A percentile compares a stretch with the other conserved stretches of the same genome.
Conservation (phyloP, 2,888 invertebrate species). For the Calameuta filiformis region DNA sequence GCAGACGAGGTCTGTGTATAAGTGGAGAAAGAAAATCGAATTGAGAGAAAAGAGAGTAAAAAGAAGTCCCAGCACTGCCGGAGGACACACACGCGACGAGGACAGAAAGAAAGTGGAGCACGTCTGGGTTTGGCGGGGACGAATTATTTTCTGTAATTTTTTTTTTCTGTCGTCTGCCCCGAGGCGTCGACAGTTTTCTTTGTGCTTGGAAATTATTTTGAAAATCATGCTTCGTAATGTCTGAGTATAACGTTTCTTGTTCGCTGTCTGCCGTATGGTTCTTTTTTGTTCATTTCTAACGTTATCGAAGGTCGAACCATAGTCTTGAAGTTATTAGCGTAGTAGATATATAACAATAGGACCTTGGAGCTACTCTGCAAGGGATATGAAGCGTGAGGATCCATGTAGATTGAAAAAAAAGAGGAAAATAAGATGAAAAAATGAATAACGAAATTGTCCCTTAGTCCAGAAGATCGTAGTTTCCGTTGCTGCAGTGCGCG, state of each 20-base stretch:
- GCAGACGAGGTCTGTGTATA: not conserved
- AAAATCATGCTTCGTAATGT: not conserved
- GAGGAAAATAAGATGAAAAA: not conserved
- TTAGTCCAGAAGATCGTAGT: not conserved
- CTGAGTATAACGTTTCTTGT: not conserved
- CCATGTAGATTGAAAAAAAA: not conserved
- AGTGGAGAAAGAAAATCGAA: constrained; percentile 2
- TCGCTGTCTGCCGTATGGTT: not conserved
- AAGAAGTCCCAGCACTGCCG: not conserved
- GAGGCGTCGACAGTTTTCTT: not conserved
- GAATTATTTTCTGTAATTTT: not conserved
- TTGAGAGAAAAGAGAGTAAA: not conserved
- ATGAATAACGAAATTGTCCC: not conserved
- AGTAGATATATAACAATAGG: not conserved
- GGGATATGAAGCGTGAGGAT: not conserved
- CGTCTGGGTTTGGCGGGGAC: not conserved
- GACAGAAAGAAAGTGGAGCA: not conserved
- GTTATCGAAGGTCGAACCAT: not conserved
- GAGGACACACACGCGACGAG: not conserved
- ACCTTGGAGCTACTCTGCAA: not conserved
- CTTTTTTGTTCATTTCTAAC: not conserved
- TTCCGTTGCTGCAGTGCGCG: not conserved
- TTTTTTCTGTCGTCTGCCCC: not conserved
- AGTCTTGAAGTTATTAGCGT: not conserved
- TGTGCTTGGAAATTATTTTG: not conserved